Conservation (phyloP, 2,797 vertebrate species). For the Scomberomorus guttatus region DNA sequence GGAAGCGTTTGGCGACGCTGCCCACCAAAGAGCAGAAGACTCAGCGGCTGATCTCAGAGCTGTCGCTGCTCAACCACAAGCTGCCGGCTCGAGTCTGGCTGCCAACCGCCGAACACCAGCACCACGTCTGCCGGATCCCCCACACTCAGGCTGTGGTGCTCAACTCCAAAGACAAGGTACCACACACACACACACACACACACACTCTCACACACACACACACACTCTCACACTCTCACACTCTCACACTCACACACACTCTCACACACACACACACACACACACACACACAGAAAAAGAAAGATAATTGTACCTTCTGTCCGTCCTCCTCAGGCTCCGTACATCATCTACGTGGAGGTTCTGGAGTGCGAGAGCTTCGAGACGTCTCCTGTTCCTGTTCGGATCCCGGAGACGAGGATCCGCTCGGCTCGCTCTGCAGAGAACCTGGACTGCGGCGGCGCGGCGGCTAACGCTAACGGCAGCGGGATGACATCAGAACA, state of each 20-base stretch:
- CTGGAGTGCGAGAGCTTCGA: slow-evolving; percentile 96
- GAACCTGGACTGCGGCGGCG: slow-evolving; percentile 91
- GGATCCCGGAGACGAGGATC: slow-evolving; percentile 95
- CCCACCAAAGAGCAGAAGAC: slow-evolving; percentile 98
- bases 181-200: no score
- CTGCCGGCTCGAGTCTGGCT: slow-evolving; percentile 94
- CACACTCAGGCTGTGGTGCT: slow-evolving; percentile 95
- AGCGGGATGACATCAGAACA: slow-evolving; percentile 87
- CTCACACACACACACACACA: neutral
- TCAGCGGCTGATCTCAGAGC: slow-evolving; percentile 93
- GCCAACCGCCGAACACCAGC: slow-evolving; percentile 88
- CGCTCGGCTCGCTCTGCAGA: slow-evolving; percentile 91
- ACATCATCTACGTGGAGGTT: slow-evolving; percentile 96
- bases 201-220: no score
- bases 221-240: no score
- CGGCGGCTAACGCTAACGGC: neutral
- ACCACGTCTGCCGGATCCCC: slow-evolving; percentile 89
- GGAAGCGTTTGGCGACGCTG: slow-evolving; percentile 93
- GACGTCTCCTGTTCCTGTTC: slow-evolving; percentile 89
- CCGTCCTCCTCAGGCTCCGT: slow-evolving; percentile 89
- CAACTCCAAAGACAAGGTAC: slow-evolving; percentile 96
- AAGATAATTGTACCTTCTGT: no score
- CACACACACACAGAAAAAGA: no score
- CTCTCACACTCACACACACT: slow-evolving; percentile 85
- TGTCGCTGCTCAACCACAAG: slow-evolving; percentile 95